Evolutionary conservation across 2,113 vertebrate species (phyloP).

Genomic region (Stercorarius parasiticus): DNA sequence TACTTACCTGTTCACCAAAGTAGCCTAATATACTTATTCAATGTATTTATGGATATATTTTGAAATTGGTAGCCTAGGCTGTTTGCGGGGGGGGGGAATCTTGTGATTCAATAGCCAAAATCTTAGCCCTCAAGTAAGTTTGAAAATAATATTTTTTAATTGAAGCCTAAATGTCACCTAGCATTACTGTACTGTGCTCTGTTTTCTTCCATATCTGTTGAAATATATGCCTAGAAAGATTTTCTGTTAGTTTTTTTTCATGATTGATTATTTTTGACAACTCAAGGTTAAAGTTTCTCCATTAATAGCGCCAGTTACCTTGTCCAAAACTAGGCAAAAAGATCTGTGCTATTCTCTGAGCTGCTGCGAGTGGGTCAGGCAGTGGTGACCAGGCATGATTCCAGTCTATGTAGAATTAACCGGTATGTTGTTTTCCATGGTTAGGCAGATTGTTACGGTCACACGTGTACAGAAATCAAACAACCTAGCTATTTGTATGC

Average conservation of each 20-base stretch:
- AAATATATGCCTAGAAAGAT: slow-evolving; percentile 9
- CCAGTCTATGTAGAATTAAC: neutral
- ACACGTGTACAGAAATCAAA: neutral
- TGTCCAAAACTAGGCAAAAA: neutral
- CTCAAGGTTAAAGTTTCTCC: neutral
- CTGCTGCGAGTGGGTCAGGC: neutral
- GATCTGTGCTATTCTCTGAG: neutral
- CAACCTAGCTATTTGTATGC: neutral
- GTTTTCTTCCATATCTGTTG: neutral
- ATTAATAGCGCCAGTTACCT: neutral
- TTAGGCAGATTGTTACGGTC: neutral
- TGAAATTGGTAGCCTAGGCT: neutral
- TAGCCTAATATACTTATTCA: neutral
- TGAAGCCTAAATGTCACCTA: neutral
- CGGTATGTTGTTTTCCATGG: neutral
- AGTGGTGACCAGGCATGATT: neutral
- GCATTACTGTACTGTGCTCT: neutral
- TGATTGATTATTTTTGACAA: neutral
- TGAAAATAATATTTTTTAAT: neutral
- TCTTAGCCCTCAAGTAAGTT: neutral
- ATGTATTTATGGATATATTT: neutral
- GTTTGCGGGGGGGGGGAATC: neutral
- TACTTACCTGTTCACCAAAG: slow-evolving; percentile 12
- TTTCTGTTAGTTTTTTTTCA: neutral
- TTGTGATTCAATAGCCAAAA: neutral